Evolutionary conservation across 2,888 invertebrate species (phyloP).

Genomic region (Dynastes maya): DNA sequence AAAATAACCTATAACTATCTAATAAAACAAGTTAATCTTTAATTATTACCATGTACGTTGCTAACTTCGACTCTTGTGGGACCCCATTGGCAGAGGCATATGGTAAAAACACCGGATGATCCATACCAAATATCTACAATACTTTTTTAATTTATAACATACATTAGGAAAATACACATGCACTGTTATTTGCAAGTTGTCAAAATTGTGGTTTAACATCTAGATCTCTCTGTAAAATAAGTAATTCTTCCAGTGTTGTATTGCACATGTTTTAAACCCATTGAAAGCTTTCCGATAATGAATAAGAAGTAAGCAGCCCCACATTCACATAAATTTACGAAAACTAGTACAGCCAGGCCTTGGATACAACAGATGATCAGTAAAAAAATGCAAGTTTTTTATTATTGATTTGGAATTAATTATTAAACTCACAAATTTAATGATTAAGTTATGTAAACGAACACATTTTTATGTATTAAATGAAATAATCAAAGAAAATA

Average conservation of each 20-base stretch:
- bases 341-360: constrained; percentile 50
- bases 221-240: constrained; percentile 42
- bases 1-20: constrained; percentile 52
- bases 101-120: constrained; percentile 83
- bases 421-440: constrained; percentile 49
- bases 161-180: constrained; percentile 53
- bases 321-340: constrained; percentile 47
- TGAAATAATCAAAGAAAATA: constrained; percentile 55
- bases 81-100: constrained; percentile 82
- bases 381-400: constrained; percentile 50
- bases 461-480: constrained; percentile 45
- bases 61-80: constrained; percentile 88
- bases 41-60: constrained; percentile 82
- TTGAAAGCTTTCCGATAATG: constrained; percentile 37
- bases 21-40: constrained; percentile 38
- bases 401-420: constrained; percentile 45
- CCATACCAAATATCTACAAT: constrained; percentile 72
- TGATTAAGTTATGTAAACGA: constrained; percentile 45
- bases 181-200: constrained; percentile 50
- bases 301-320: constrained; percentile 43
- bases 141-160: constrained; percentile 52
- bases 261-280: constrained; percentile 41
- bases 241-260: constrained; percentile 34
- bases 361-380: constrained; percentile 54
- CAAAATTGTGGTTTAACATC: constrained; percentile 47